Percentiles rank a stretch among this genome's conserved stretches.
Conservation (phyloP, 2,113 vertebrate species). For the Trichomycterus rosablanca region DNA sequence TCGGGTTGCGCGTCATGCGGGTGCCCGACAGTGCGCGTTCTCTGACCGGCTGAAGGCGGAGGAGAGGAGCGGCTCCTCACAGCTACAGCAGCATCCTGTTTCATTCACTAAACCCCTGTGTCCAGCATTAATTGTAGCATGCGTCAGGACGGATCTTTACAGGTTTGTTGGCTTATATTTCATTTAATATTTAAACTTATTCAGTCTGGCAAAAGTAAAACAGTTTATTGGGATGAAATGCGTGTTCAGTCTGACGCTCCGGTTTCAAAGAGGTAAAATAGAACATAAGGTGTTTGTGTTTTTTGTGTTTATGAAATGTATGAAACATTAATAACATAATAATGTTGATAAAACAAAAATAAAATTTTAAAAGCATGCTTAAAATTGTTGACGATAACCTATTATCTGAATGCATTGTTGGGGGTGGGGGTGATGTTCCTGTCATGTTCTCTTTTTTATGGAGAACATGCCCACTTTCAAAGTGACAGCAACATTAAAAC, state of each 20-base stretch:
- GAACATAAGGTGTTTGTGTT: no score
- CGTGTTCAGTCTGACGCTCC: not conserved
- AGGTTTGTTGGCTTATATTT: slow-evolving; percentile 19
- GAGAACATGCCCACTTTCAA: no score
- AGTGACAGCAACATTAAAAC: no score
- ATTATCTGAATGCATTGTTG: not conserved
- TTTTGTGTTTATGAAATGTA: not conserved
- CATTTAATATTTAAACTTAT: not conserved
- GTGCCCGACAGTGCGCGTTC: slow-evolving; percentile 19
- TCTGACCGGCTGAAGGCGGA: slow-evolving; percentile 17
- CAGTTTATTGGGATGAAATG: not conserved
- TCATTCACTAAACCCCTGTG: not conserved
- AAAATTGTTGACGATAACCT: not conserved
- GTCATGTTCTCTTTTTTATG: slow-evolving; percentile 6
- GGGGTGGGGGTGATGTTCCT: not conserved
- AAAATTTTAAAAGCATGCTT: not conserved
- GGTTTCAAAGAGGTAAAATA: not conserved
- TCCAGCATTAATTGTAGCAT: slow-evolving; percentile 16
- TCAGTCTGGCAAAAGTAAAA: not conserved
- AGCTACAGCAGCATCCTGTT: slow-evolving; percentile 21
- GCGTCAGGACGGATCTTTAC: slow-evolving; percentile 43
- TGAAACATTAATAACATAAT: not conserved
- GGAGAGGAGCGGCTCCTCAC: slow-evolving; percentile 28
- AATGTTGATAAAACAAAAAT: not conserved
- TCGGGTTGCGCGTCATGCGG: slow-evolving; percentile 5